Percentiles rank a stretch among this genome's conserved stretches.
Conservation (phyloP, 2,797 vertebrate species). For the Urophycis tenuis region DNA sequence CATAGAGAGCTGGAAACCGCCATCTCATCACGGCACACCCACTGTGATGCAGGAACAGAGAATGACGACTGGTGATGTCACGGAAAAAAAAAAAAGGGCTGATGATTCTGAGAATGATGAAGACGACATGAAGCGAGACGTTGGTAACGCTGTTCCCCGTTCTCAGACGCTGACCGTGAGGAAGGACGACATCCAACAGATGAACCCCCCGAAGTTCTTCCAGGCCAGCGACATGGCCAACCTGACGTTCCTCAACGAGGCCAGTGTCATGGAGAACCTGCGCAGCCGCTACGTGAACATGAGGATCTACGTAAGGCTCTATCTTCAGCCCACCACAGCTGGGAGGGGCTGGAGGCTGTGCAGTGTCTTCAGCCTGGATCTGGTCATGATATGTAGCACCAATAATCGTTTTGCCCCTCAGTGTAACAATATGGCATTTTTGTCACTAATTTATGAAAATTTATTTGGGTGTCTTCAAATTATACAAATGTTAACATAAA, state of each 20-base stretch:
- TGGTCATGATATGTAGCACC: no score
- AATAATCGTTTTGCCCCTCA: no score
- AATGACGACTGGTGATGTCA: neutral
- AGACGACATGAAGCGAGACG: neutral
- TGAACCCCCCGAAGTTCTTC: constrained; percentile 66
- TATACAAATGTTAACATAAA: no score
- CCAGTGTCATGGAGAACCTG: constrained; percentile 60
- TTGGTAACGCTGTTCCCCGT: constrained; percentile 1
- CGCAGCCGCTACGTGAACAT: constrained; percentile 51
- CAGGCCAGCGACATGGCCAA: constrained; percentile 62
- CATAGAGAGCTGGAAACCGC: neutral
- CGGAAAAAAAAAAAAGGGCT: neutral
- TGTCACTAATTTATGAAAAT: no score
- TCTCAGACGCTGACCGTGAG: constrained; percentile 54
- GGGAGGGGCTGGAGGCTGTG: no score
- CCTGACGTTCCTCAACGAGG: constrained; percentile 67
- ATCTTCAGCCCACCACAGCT: neutral
- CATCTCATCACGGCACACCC: neutral
- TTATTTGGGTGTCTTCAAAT: no score
- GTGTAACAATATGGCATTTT: no score
- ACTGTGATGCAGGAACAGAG: neutral
- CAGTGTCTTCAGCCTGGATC: no score
- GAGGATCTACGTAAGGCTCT: constrained; percentile 61
- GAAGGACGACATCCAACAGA: constrained; percentile 64
- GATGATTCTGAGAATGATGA: neutral